Evolutionary conservation across 2,113 vertebrate species (phyloP).

Genomic region (Mystacornis crossleyi): DNA sequence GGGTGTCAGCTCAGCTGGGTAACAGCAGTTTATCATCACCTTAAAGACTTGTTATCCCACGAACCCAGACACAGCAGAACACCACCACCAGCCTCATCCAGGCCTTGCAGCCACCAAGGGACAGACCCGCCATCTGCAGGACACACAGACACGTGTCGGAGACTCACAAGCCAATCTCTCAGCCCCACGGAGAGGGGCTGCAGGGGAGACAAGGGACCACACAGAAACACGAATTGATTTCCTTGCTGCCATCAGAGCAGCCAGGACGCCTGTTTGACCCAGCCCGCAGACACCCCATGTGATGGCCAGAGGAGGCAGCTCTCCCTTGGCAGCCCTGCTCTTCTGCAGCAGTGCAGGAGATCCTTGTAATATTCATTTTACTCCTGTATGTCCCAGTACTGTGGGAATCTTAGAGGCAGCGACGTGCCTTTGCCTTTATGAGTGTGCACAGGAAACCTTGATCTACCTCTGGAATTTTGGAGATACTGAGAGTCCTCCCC

Average conservation of each 20-base stretch:
- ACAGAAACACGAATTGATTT: not conserved
- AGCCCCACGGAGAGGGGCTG: not conserved
- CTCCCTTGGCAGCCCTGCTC: accelerated
- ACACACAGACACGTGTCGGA: not conserved
- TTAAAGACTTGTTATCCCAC: not conserved
- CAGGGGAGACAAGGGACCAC: not conserved
- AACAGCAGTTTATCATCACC: not conserved
- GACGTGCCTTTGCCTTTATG: not conserved
- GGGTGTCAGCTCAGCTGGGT: not conserved
- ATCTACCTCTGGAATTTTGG: not conserved
- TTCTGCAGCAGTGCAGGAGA: not conserved
- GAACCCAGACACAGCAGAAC: not conserved
- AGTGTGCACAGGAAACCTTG: not conserved
- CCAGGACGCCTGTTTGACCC: accelerated
- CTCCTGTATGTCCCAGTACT: not conserved
- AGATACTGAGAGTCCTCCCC: not conserved
- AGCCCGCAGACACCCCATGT: not conserved
- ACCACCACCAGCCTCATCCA: not conserved
- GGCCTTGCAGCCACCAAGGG: accelerated
- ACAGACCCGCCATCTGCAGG: not conserved
- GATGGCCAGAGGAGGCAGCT: not conserved
- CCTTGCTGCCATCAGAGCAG: not conserved
- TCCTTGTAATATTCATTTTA: accelerated
- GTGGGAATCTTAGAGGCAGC: not conserved
- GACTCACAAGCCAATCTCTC: not conserved